Base-by-base conservation (phyloP, 2,797 vertebrate genomes). In the Heteromormyrus szaboi region DNA sequence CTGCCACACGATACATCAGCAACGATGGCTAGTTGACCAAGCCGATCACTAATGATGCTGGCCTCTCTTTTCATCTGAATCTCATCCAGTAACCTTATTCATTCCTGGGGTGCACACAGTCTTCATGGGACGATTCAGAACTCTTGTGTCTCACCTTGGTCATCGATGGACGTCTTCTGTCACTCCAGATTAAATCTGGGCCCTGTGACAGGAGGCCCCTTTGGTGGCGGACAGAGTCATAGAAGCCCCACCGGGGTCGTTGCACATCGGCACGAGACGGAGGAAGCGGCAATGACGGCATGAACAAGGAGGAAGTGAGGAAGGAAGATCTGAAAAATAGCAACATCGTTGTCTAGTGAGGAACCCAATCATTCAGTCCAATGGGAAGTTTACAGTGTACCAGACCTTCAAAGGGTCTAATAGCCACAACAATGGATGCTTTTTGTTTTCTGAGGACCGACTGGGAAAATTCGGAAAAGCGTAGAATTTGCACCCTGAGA, bases 401-500 rank as follows among this genome's bases (percentile, higher is more conserved):
- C 88, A 90, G 89, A 92, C 89, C 92, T 89, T 83, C 84, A 88
- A 68, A 12, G 2, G 87, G 46, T 81, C 86, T 88, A 54, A 86
- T 72, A 25, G 50, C 90, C 33, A 88, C 87, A 88, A 48, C 90
- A 54, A 51, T 25, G 88, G 48, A 53, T 89, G 62, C 12, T 72
- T 86, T 48, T 29, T 88, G 68, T 9, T 48, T 79, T 53, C 37
- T 56, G 25, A 25, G 7, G 37, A 46, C 33, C 3, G 19, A 53
- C 22, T 25, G n/a, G 48, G 46, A 25, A 22, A 50, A 68, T 51
- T 46, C 17, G 8, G 53, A 84, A 59, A 88, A 91, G 86, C 88
- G 90, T 88, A 91, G 88, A 85, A 62, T 72, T 90, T 88, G 65
- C 85, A 90, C 76, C 9, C 44, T 91, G 81, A 90, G 53, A 88